Evolutionary conservation across 2,797 vertebrate species (phyloP).

Genomic region (Pangasius larnaudii): DNA sequence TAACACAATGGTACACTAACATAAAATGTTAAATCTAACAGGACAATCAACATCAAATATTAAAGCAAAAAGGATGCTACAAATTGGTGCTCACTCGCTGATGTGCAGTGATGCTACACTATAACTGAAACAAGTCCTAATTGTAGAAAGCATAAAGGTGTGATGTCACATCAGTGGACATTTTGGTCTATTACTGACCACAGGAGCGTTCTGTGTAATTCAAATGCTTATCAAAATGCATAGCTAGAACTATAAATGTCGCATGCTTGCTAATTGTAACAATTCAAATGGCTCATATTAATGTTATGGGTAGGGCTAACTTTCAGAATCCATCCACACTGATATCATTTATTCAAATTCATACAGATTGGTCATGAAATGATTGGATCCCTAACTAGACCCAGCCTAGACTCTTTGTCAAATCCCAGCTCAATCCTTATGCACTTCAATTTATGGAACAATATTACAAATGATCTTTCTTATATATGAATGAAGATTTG

Average conservation of each 20-base stretch:
- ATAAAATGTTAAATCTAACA: not conserved
- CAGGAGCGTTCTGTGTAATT: not conserved
- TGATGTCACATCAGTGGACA: not conserved
- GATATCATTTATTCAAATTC: not conserved
- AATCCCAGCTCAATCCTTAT: not conserved
- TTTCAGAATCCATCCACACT: not conserved
- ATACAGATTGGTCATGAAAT: not conserved
- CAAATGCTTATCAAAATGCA: not conserved
- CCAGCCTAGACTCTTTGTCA: not conserved
- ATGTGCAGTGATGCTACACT: not conserved
- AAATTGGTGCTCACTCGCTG: not conserved
- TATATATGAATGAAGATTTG: not conserved
- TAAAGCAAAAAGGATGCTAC: not conserved
- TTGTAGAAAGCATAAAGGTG: not conserved
- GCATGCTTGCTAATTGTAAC: not conserved
- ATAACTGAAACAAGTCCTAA: not conserved
- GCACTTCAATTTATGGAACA: not conserved
- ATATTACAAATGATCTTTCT: not conserved
- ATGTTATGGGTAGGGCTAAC: not conserved
- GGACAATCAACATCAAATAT: not conserved
- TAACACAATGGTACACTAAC: not conserved
- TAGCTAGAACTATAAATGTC: not conserved
- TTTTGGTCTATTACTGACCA: not conserved
- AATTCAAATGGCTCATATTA: not conserved
- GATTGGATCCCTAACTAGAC: not conserved